Percentiles rank a stretch among this genome's conserved stretches.
Evolutionary conservation across 2,113 vertebrate genomes (phyloP).

Genomic region (Cairina moschata): DNA sequence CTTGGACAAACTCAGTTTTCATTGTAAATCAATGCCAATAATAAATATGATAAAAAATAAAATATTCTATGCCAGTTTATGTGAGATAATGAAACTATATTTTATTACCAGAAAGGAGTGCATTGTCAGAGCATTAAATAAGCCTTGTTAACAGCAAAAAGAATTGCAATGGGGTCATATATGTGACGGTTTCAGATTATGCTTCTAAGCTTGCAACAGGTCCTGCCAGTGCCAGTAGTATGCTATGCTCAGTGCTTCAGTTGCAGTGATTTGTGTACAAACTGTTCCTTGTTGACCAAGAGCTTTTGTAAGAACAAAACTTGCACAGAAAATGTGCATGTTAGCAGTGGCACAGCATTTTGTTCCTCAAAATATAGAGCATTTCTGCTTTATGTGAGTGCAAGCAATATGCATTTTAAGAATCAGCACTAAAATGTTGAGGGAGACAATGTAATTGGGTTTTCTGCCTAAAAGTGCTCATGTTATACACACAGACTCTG

Average conservation of each 20-base stretch:
- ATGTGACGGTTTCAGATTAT: not conserved
- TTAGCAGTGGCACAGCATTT: not conserved
- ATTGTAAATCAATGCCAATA: not conserved
- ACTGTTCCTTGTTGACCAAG: not conserved
- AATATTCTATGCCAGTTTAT: not conserved
- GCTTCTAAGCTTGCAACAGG: not conserved
- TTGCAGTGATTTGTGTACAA: not conserved
- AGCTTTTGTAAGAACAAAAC: not conserved
- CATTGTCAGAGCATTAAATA: not conserved
- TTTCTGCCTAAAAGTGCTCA: not conserved
- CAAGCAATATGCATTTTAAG: not conserved
- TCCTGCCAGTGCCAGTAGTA: not conserved
- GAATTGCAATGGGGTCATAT: not conserved
- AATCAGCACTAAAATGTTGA: not conserved
- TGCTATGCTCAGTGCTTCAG: not conserved
- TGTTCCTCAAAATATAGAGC: not conserved
- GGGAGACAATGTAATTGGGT: not conserved
- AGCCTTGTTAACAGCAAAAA: not conserved
- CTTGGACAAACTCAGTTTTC: not conserved
- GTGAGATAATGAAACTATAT: not conserved
- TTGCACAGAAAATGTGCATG: not conserved
- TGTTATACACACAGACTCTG: fast-evolving
- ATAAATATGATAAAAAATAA: not conserved
- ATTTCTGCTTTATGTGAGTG: not conserved
- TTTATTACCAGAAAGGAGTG: not conserved